Evolutionary conservation across 2,888 invertebrate species (phyloP).

Genomic region (Daptonema setosum): DNA sequence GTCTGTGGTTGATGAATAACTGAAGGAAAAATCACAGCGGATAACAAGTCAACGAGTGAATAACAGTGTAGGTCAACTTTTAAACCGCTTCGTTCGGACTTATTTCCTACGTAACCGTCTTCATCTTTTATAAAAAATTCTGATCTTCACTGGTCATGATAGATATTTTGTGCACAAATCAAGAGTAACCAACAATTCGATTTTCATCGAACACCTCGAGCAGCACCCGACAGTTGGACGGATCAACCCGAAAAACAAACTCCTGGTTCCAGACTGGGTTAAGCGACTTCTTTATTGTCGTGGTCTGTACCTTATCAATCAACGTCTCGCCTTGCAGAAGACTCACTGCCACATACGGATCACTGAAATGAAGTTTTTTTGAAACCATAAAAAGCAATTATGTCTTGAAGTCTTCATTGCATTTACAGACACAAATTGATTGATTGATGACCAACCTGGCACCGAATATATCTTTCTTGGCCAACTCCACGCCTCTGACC

Average conservation of each 20-base stretch:
- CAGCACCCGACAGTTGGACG: slow-evolving; percentile 67
- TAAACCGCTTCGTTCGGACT: no score
- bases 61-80: no score
- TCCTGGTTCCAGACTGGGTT: slow-evolving; percentile 96
- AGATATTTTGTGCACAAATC: no score
- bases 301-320: slow-evolving; percentile 71
- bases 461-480: slow-evolving; percentile 96
- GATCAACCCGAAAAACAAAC: slow-evolving; percentile 80
- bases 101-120: no score
- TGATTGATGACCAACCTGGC: slow-evolving; percentile 48
- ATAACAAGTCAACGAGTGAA: no score
- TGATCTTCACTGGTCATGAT: no score
- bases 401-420: not conserved
- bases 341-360: slow-evolving; percentile 85
- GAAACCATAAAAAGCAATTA: not conserved
- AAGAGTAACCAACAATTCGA: slow-evolving; percentile 43
- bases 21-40: no score
- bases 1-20: no score
- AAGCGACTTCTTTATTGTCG: slow-evolving; percentile 87
- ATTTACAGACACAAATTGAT: not conserved
- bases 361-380: slow-evolving; percentile 41
- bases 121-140: no score
- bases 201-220: slow-evolving; percentile 66
- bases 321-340: slow-evolving; percentile 45
- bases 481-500: slow-evolving; percentile 64